These are phyloP conservation scores for Uropetala carovei DNA, from an alignment of 2,888 invertebrate species.

Conservation along the genomic window DNA sequence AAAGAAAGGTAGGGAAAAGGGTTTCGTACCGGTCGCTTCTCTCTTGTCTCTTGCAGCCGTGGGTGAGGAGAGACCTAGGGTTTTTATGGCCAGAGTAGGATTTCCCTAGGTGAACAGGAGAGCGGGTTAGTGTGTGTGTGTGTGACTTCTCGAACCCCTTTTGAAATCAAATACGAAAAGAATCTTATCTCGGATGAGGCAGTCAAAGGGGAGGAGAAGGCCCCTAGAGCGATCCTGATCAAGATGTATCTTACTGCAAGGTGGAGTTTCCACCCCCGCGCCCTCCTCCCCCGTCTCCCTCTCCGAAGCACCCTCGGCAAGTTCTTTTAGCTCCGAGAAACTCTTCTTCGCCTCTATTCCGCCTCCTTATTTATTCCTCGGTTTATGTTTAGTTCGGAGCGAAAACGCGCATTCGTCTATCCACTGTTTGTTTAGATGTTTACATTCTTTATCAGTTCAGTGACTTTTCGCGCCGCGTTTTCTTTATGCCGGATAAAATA, in stretches of 20 bases:
- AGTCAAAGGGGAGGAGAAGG: neutral
- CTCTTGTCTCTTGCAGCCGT: neutral
- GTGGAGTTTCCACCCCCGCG: neutral
- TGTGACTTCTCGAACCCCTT: neutral
- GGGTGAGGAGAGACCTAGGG: neutral
- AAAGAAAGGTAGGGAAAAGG: neutral
- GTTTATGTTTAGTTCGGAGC: neutral
- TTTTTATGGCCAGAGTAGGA: slow-evolving; percentile 27
- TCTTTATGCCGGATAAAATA: neutral
- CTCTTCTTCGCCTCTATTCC: neutral
- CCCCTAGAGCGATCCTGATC: neutral
- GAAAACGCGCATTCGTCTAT: neutral
- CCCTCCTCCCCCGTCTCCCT: neutral
- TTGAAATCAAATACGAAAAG: slow-evolving; percentile 38
- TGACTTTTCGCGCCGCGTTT: slow-evolving; percentile 5
- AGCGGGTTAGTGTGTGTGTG: neutral
- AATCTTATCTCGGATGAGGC: slow-evolving; percentile 31
- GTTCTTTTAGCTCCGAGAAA: neutral
- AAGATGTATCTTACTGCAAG: neutral
- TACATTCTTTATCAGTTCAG: slow-evolving; percentile 44
- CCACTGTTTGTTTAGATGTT: neutral
- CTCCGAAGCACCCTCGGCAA: neutral
- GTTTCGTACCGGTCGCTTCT: neutral
- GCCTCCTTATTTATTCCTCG: neutral
- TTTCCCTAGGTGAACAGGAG: slow-evolving; percentile 23